phyloP scores from a whole-genome alignment of 2,888 invertebrate species.

The Sialis fuliginosa region DNA sequence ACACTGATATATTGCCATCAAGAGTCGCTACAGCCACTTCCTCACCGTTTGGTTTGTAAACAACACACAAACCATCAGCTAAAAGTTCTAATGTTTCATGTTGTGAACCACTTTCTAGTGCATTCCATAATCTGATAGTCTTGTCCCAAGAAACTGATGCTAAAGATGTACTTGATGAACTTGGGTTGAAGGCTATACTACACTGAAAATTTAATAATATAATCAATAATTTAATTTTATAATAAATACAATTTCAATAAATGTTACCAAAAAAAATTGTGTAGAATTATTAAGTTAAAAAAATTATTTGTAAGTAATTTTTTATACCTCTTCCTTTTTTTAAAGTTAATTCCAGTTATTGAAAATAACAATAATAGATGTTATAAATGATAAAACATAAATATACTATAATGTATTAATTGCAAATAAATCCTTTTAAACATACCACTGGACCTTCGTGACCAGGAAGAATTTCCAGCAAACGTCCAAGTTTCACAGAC shows the following conservation, averaged over 20 bases:
- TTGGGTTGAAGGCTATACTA: conserved; percentile 63
- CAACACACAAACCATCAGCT: conserved; percentile 68
- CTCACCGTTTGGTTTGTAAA: conserved; percentile 77
- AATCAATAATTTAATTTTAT: too few relatives aligned
- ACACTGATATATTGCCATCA: conserved; percentile 70
- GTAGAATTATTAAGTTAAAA: too few relatives aligned
- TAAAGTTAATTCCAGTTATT: not conserved
- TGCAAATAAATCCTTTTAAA: conserved; percentile 3
- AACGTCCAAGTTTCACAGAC: conserved; percentile 82
- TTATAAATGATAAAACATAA: not conserved
- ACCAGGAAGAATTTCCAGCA: conserved; percentile 80
- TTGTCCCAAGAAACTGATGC: conserved; percentile 93
- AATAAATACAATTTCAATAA: not conserved
- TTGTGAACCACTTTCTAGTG: conserved; percentile 60
- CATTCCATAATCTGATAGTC: conserved; percentile 81
- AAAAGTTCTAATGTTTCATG: conserved; percentile 65
- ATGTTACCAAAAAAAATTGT: too few relatives aligned
- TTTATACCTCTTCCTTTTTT: too few relatives aligned
- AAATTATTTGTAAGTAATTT: too few relatives aligned
- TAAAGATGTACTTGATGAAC: conserved; percentile 49
- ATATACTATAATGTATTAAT: not conserved
- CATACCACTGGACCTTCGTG: conserved; percentile 82
- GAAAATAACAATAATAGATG: not conserved
- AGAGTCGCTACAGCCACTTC: conserved; percentile 85
- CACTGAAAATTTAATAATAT: conserved; percentile 17